These are phyloP conservation scores for Ficedula albicollis DNA, from an alignment of 2,797 vertebrate species.

Conservation along the genomic window DNA sequence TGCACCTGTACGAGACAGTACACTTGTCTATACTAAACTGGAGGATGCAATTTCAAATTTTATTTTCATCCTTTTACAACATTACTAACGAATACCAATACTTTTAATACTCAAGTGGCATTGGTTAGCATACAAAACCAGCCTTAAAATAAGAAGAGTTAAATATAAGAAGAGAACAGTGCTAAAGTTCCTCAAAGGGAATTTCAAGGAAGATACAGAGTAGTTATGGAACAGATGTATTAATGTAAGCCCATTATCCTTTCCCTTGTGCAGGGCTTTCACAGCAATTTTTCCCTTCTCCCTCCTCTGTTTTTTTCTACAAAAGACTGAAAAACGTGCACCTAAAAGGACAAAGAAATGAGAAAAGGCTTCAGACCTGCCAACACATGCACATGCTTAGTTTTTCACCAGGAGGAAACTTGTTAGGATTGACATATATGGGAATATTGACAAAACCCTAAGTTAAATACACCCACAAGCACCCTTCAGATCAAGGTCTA, in stretches of 20 bases:
- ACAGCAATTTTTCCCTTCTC: not conserved
- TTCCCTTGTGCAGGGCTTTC: not conserved
- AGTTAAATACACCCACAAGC: not conserved
- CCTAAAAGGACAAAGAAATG: not conserved
- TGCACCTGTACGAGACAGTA: not conserved
- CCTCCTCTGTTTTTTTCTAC: not conserved
- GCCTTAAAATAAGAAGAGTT: not conserved
- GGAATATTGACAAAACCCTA: slow-evolving; percentile 9
- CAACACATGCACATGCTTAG: not conserved
- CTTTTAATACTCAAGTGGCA: not conserved
- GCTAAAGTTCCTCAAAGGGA: not conserved
- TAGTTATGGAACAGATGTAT: not conserved
- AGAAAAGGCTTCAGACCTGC: not conserved
- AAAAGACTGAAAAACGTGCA: not conserved
- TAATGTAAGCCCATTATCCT: not conserved
- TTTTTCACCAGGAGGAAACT: not conserved
- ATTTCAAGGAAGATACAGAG: not conserved
- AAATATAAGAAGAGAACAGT: not conserved
- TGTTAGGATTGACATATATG: not conserved
- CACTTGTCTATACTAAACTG: not conserved
- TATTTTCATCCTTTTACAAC: not conserved
- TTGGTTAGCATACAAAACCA: not conserved
- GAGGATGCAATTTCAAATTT: not conserved
- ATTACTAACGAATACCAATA: not conserved
- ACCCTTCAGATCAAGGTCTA: slow-evolving; percentile 6